Base-by-base conservation (phyloP, 2,113 vertebrate genomes). In the Pseudonaja textilis region DNA sequence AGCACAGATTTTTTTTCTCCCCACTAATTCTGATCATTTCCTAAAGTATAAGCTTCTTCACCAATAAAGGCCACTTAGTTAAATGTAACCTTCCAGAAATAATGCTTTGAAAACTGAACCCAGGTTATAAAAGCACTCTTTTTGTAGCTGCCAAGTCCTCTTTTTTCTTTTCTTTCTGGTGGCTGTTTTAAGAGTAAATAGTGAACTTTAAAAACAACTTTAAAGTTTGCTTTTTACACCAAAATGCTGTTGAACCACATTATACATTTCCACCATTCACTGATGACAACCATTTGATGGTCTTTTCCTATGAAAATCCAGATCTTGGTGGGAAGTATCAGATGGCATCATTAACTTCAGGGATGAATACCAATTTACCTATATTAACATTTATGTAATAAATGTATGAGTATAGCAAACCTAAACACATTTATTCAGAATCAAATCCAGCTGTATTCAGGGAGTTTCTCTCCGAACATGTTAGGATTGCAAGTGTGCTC, bases 21-120 rank as follows among this genome's bases (percentile, higher is more conserved):
- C 96, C 20, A 95, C 95, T 96, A 96, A 95, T 81, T 94, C 94
- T 94, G 94, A 95, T 96, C 96, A 96, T 96, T 96, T 97, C 96
- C 95, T 96, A 96, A 96, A 96, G 94, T 88, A 95, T 93, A 95
- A 95, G 89, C 39, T 95, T 96, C 94, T 85, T 95, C 95, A 96
- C 95, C 94, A 95, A 96, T 93, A 95, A 96, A 95, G 96, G 93
- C 89, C 94, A 92, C 89, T 89, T 93, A 95, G 93, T 91, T 90
- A 95, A 95, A 95, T 34, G 88, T 91, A 96, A 91, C 95, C 92
- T 96, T 97, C 96, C 96, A 97, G 96, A 96, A 97, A 96, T 95
- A 97, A 97, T 96, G 95, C 96, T 97, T 96, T 97, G 95, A 96
- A 96, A 96, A 96, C 92, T 93, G 93, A 97, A 93, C 89, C 91